Evolutionary conservation across 2,797 vertebrate genomes (phyloP), one percentile per base, ranked within the genome.

Genomic region (Gadopsis bispinosus): DNA sequence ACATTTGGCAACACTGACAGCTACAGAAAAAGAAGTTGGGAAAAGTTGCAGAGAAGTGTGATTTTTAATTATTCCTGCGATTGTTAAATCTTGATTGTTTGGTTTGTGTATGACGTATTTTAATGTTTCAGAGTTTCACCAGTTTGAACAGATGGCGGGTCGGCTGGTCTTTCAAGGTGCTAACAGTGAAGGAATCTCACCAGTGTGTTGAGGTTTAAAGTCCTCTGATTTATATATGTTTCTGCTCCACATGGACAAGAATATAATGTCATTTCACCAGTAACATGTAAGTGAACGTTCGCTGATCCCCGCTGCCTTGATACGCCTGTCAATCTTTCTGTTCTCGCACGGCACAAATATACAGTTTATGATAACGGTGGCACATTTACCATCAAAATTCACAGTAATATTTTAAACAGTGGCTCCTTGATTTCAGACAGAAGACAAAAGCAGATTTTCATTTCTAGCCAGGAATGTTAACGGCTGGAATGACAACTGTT

Each of bases 131-230:
- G 45, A 45, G 35, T 51, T 51, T 29, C 9, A 31, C 53, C 63
- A 37, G 22, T 31, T 45, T 26, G 48, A 53, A 16, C 0, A 11
- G 16, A 37, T 20, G 45, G 16, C 22, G 43, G 31, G 9, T 68
- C 13, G 14, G 26, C 22, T 31, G n/a, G 31, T 58, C 22, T n/a
- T 65, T 5, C 51, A n/a, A 71, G 76, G 69, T 72, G 69, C 75
- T 33, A 59, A 53, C 37, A 37, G 70, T 53, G 48, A 73, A 16
- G 17, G 12, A 47, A n/a, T n/a, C 14, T 47, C 43, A 11, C 4
- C 61, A 17, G 13, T 13, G 12, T 26, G 45, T 14, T 31, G 33
- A 60, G 5, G 4, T 66, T 50, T 50, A 19, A 20, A 19, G 45
- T 61, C 19, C 8, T 26, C 37, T 31, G 10, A 39, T 53, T 22